Evolutionary conservation across 2,113 vertebrate species (phyloP).

Genomic region (Petrocephalus zakoni): DNA sequence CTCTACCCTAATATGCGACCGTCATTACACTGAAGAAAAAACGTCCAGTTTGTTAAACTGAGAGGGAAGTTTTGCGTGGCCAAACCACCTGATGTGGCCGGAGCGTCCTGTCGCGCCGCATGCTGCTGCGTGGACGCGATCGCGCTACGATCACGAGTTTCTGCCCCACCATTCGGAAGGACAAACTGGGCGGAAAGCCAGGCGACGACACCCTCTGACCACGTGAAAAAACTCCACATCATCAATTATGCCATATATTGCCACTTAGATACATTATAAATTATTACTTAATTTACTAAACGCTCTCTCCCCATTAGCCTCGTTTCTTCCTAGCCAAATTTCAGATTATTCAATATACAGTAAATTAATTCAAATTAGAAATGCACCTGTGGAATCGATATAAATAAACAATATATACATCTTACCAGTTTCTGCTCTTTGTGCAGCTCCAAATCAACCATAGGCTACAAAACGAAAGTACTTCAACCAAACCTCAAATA

Average conservation of each 20-base stretch:
- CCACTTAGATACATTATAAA: background rate
- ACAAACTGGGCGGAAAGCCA: background rate
- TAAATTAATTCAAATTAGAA: background rate
- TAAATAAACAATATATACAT: background rate
- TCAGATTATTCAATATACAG: background rate
- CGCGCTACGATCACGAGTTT: background rate
- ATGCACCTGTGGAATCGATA: background rate
- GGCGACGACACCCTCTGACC: background rate
- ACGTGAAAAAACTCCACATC: background rate
- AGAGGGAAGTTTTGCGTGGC: background rate
- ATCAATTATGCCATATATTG: background rate
- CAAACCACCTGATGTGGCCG: background rate
- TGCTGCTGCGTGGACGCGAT: background rate
- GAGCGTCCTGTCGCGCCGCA: background rate
- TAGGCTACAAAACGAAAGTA: constrained; percentile 9
- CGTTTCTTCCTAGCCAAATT: background rate
- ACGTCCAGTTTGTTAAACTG: background rate
- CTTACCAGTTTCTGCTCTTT: constrained; percentile 30
- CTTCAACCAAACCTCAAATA: constrained; percentile 15
- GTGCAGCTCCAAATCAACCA: constrained; percentile 9
- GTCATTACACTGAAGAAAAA: background rate
- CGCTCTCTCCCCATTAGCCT: background rate
- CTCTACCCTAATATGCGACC: background rate
- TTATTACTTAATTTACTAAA: background rate
- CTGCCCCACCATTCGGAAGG: background rate